A percentile compares a stretch with the other conserved stretches of the same genome.
Evolutionary conservation across 2,797 vertebrate species (phyloP).

Genomic region (Octomys mimax): DNA sequence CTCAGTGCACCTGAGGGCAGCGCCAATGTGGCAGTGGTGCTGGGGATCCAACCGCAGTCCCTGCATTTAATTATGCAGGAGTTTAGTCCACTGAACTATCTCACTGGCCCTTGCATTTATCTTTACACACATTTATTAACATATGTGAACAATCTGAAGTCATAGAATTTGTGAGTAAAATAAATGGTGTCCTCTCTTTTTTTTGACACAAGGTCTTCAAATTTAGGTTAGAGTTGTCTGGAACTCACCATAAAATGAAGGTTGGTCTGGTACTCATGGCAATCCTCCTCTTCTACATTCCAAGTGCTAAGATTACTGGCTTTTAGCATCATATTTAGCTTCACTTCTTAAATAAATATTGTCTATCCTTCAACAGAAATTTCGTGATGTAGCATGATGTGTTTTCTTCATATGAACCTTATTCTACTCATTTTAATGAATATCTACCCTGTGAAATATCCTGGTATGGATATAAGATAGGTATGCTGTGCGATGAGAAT

Average conservation of each 20-base stretch:
- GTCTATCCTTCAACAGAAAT: not conserved
- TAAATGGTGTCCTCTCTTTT: not conserved
- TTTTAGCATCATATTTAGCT: not conserved
- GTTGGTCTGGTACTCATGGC: not conserved
- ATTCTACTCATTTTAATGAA: not conserved
- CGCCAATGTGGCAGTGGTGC: too few relatives aligned
- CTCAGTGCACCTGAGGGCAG: too few relatives aligned
- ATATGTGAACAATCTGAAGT: not conserved
- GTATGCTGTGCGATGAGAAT: not conserved
- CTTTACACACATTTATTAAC: not conserved
- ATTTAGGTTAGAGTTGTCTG: not conserved
- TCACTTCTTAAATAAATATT: not conserved
- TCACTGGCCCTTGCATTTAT: not conserved
- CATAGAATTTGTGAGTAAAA: not conserved
- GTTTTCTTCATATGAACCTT: not conserved
- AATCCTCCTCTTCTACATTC: not conserved
- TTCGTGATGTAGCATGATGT: not conserved
- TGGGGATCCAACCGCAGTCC: too few relatives aligned
- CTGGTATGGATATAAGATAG: not conserved
- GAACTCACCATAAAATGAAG: not conserved
- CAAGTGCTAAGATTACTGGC: not conserved
- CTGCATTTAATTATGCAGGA: too few relatives aligned
- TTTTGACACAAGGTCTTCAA: not conserved
- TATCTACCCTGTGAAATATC: not conserved
- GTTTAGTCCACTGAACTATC: too few relatives aligned